Evolutionary conservation across 2,113 vertebrate genomes (phyloP).

Genomic region (Centropristis striata): DNA sequence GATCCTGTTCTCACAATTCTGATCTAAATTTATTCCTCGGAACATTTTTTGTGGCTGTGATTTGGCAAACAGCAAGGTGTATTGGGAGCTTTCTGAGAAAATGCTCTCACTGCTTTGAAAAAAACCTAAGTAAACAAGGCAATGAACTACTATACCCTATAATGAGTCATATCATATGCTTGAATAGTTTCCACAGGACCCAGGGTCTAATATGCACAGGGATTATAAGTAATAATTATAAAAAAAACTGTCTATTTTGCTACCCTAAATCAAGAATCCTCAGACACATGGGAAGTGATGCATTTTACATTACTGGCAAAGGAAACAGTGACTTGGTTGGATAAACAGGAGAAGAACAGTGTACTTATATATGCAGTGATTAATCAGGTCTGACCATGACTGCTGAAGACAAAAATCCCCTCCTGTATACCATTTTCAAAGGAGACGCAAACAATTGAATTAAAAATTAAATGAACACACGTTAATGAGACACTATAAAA

Average conservation of each 20-base stretch:
- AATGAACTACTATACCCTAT: slow-evolving; percentile 42
- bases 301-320: slow-evolving; percentile 64
- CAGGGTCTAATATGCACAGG: slow-evolving; percentile 22
- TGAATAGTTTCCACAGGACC: slow-evolving; percentile 38
- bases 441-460: not conserved
- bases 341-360: slow-evolving; percentile 29
- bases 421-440: not conserved
- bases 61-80: slow-evolving; percentile 65
- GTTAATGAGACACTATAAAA: not conserved
- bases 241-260: slow-evolving; percentile 47
- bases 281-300: slow-evolving; percentile 39
- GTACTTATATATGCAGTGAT: slow-evolving; percentile 19
- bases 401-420: not conserved
- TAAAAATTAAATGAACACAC: not conserved
- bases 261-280: slow-evolving; percentile 56
- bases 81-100: slow-evolving; percentile 45
- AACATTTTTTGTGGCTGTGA: slow-evolving; percentile 59
- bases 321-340: slow-evolving; percentile 26
- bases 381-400: slow-evolving; percentile 2
- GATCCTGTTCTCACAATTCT: slow-evolving; percentile 64
- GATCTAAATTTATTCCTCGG: slow-evolving; percentile 57
- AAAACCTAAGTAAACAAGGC: slow-evolving; percentile 62
- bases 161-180: slow-evolving; percentile 49
- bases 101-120: too few species aligned
- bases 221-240: slow-evolving; percentile 48